phyloP scores from a whole-genome alignment of 2,113 vertebrate genomes.

The Heliornis fulica region DNA sequence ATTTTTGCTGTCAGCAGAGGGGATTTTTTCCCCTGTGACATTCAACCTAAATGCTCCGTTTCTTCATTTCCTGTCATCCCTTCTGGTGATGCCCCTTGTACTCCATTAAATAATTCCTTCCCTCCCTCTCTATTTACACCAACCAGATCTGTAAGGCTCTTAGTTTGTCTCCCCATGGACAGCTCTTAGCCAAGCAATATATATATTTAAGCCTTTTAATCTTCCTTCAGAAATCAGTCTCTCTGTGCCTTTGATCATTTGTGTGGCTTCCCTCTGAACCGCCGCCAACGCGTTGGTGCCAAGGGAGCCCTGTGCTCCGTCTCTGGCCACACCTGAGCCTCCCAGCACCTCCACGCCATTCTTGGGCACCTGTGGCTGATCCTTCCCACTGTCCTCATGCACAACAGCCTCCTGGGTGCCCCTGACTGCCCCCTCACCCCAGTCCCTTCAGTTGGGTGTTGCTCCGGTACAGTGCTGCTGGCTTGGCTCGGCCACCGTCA shows the following conservation, averaged over 20 bases:
- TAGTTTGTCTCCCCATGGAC: conserved; percentile 48
- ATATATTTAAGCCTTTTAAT: conserved; percentile 66
- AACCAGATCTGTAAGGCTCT: conserved; percentile 38
- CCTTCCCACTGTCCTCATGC: fast-evolving
- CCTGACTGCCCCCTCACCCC: background rate
- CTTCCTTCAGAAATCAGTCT: conserved; percentile 47
- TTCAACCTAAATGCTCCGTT: conserved; percentile 57
- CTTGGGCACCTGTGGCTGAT: fast-evolving
- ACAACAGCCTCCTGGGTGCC: background rate
- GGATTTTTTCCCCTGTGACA: conserved; percentile 56
- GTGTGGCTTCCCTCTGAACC: background rate
- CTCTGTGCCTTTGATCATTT: conserved; percentile 33
- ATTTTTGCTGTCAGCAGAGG: conserved; percentile 53
- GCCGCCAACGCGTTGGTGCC: fast-evolving
- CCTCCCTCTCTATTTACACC: conserved; percentile 49
- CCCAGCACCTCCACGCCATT: background rate
- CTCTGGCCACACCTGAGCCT: background rate
- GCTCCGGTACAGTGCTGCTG: fast-evolving
- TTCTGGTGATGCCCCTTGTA: conserved; percentile 53
- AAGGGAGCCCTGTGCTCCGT: fast-evolving
- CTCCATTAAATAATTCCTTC: conserved; percentile 56
- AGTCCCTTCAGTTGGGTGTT: background rate
- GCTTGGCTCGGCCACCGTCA: background rate
- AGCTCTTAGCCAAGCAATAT: conserved; percentile 55
- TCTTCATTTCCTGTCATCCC: conserved; percentile 58